Evolutionary conservation across 2,113 vertebrate genomes (phyloP), one percentile per base, ranked within the genome.

Genomic region (Cyanoderma ruficeps): DNA sequence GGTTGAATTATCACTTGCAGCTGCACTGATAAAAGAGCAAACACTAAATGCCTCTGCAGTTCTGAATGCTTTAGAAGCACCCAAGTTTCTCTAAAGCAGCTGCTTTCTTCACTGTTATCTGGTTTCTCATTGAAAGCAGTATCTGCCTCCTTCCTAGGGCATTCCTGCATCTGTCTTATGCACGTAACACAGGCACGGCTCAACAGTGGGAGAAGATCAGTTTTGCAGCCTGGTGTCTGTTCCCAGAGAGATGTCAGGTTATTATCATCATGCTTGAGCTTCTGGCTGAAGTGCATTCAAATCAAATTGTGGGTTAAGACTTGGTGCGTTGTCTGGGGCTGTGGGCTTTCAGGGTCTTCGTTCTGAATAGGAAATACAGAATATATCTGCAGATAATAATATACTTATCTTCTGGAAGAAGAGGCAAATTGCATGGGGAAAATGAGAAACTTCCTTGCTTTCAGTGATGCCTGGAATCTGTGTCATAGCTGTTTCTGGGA

Each of bases 11-110:
- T 98, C 97, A 98, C 96, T 97, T 97, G 94, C 97, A 98, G 97
- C 98, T 97, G 97, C 97, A 79, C 97, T 97, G 98, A 98, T 98
- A 98, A 98, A 97, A 97, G 96, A 95, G 90, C 95, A 96, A 96
- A 94, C 92, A 95, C 94, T 96, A 97, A 97, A 97, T 92, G 96
- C 96, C 92, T 97, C 89, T 22, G 49, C 91, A 92, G 64, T 91
- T 88, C 83, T 63, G 95, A 97, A 96, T 88, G 90, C 94, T 97
- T 97, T 84, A 82, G 95, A 91, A 92, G 96, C 93, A 95, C 50
- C 76, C 87, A 95, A 96, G 96, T 96, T 97, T 97, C 94, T 94
- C 93, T 87, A 93, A 94, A 94, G 96, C 98, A 96, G 96, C 97
- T 97, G 95, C 97, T 97, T 97, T 94, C 96, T 87, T 90, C 60